Percentiles rank a stretch among this genome's conserved stretches.
phyloP scores from a whole-genome alignment of 1,140 invertebrate genomes.

The Drosophila kepulauana region DNA sequence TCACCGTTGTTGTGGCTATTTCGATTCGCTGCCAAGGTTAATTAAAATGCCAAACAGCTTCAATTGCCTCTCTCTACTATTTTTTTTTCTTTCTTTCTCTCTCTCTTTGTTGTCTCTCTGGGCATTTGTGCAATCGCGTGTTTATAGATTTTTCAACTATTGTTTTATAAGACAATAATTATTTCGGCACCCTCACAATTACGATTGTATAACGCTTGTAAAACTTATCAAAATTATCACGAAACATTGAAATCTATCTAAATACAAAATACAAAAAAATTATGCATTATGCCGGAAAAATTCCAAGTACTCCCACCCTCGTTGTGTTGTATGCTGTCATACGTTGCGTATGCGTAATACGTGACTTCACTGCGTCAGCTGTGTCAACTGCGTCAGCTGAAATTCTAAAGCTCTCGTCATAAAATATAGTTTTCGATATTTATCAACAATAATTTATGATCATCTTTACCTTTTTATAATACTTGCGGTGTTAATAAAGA shows the following conservation, averaged over 20 bases:
- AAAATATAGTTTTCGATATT: slow-evolving; percentile 27
- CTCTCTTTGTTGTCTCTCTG: neutral
- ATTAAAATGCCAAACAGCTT: slow-evolving; percentile 79
- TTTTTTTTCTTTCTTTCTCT: slow-evolving; percentile 12
- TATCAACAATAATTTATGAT: slow-evolving; percentile 4
- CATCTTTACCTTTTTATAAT: slow-evolving; percentile 19
- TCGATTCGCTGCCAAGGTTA: slow-evolving; percentile 81
- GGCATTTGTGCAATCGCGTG: slow-evolving; percentile 72
- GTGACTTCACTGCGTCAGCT: slow-evolving; percentile 47
- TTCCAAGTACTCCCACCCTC: neutral
- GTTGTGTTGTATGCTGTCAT: slow-evolving; percentile 57
- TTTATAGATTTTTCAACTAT: slow-evolving; percentile 64
- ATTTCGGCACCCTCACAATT: slow-evolving; percentile 55
- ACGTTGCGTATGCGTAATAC: slow-evolving; percentile 71
- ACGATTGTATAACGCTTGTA: slow-evolving; percentile 60
- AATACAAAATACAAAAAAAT: slow-evolving; percentile 14
- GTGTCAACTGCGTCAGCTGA: slow-evolving; percentile 34
- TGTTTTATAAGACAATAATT: slow-evolving; percentile 60
- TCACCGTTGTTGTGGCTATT: slow-evolving; percentile 12
- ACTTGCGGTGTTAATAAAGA: slow-evolving; percentile 57
- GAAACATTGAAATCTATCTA: slow-evolving; percentile 54
- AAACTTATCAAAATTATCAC: slow-evolving; percentile 77
- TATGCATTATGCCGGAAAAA: slow-evolving; percentile 55
- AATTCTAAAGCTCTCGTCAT: slow-evolving; percentile 32
- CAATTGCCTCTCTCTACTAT: slow-evolving; percentile 17